Evolutionary conservation across 2,888 invertebrate species (phyloP), one percentile per base, ranked within the genome.

Genomic region (Galeopsomyia nigrocyanea): DNA sequence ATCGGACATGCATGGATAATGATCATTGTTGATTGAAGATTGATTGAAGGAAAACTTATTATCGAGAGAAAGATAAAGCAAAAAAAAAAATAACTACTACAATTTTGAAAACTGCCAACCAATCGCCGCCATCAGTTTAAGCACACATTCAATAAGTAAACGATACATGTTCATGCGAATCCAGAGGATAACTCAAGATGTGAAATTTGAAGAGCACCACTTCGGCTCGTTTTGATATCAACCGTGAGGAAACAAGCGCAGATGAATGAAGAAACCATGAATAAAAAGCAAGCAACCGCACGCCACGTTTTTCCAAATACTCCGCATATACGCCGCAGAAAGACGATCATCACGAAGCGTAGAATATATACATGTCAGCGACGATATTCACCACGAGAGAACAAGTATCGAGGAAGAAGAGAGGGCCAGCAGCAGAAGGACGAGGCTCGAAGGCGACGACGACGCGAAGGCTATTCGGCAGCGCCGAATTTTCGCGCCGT

Each of bases 31-130:
- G 5, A 39, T 26, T 26, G 13, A 39, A 39, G 39, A 39, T 39
- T 39, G 13, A 39, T 39, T 13, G 39, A 39, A 39, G 39, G 7
- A 39, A 39, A 39, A 1, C 10, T 14, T 58, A 51, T 3, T 51
- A 57, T 66, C 64, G n/a, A 39, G 19, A 57, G 63, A 14, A 21
- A 46, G 55, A 26, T 10, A 49, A 14, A 2, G 64, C 69, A 77
- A 74, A 69, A 75, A 70, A 70, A 47, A 49, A 68, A 55, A 26
- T 65, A 50, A 60, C 67, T 31, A 58, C 64, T 77, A 71, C 77
- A 74, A 75, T 75, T 77, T 75, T 78, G 75, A 77, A 77, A 77
- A 77, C 76, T 72, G 67, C 68, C 78, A 77, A 68, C 56, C 58
- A 26, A 69, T 69, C 66, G 26, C 71, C 71, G 57, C 65, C 68